These are phyloP conservation scores for Lissonota sp. DNA, from an alignment of 2,888 invertebrate genomes.

Conservation along the genomic window DNA sequence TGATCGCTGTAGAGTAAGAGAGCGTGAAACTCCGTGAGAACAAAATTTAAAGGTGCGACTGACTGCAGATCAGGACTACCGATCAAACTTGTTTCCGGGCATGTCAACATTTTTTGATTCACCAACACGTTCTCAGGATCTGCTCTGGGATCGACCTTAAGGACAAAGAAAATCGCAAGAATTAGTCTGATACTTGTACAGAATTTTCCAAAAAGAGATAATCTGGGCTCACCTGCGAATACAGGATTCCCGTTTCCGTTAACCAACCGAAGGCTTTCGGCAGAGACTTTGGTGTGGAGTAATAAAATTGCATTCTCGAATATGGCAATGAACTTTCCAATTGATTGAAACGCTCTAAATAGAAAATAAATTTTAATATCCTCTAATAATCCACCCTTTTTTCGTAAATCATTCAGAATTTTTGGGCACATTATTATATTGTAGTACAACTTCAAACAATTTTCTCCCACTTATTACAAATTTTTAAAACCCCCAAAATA, in stretches of 20 bases:
- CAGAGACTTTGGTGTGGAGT: constrained; percentile 87
- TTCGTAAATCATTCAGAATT: no score
- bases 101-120: constrained; percentile 79
- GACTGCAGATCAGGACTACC: constrained; percentile 72
- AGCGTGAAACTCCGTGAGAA: constrained; percentile 96
- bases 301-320: constrained; percentile 92
- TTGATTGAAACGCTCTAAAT: constrained; percentile 87
- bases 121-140: constrained; percentile 81
- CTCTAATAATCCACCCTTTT: no score
- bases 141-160: constrained; percentile 77
- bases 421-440: no score
- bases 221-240: constrained; percentile 87
- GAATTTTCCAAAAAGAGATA: constrained; percentile 80
- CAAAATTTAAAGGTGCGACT: constrained; percentile 89
- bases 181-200: constrained; percentile 16
- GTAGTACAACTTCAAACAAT: no score
- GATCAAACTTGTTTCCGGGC: constrained; percentile 80
- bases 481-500: no score
- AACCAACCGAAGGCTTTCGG: constrained; percentile 95
- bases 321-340: constrained; percentile 90
- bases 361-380: no score
- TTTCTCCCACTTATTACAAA: no score
- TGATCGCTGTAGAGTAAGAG: constrained; percentile 93
- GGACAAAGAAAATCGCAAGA: constrained; percentile 37
- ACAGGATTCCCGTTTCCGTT: constrained; percentile 92